Percentiles rank a stretch among this genome's conserved stretches.
These are phyloP conservation scores for Pangasius djambal DNA, from an alignment of 2,797 vertebrate species.

Conservation along the genomic window DNA sequence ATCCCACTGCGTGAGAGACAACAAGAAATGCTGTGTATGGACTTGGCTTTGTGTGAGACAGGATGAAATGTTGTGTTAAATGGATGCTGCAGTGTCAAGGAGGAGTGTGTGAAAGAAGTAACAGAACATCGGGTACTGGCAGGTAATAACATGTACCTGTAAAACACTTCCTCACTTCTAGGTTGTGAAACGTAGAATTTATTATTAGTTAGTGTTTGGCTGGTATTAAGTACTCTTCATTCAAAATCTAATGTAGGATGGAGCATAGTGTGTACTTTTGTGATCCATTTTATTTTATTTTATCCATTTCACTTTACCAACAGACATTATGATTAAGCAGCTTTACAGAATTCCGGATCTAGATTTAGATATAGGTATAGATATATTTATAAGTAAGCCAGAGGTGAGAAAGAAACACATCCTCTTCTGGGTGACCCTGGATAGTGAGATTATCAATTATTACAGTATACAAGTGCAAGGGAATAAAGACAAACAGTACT, in stretches of 20 bases:
- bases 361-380: neutral
- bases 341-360: neutral
- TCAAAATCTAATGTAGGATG: neutral
- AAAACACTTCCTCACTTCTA: neutral
- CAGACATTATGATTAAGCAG: neutral
- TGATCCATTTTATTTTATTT: neutral
- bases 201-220: neutral
- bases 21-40: too few relatives aligned
- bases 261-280: neutral
- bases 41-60: neutral
- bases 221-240: neutral
- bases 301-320: neutral
- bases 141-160: neutral
- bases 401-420: neutral
- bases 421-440: neutral
- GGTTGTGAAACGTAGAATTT: neutral
- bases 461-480: neutral
- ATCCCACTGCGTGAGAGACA: neutral
- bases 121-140: neutral
- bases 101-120: neutral
- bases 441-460: neutral
- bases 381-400: neutral
- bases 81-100: neutral
- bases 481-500: neutral
- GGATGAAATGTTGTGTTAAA: neutral